These are phyloP conservation scores for Colostygia pectinataria DNA, from an alignment of 2,888 invertebrate species.

Conservation along the genomic window DNA sequence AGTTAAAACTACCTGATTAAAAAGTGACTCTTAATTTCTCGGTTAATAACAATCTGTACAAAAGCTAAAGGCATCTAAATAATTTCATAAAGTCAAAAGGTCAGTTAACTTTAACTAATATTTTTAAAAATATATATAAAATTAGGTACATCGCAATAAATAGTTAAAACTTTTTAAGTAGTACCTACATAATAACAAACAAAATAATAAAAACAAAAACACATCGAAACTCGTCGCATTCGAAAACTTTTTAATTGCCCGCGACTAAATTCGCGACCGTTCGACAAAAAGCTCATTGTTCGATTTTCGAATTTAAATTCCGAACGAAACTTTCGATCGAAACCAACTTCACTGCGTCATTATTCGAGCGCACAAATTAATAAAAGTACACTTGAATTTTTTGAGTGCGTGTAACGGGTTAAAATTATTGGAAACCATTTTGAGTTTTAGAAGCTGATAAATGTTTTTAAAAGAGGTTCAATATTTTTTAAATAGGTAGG, in stretches of 20 bases:
- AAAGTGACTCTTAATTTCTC: too few relatives aligned
- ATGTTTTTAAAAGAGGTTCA: background rate
- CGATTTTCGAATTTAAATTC: slow-evolving; percentile 62
- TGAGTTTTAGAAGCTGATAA: slow-evolving; percentile 21
- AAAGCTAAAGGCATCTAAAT: too few relatives aligned
- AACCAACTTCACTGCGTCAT: slow-evolving; percentile 57
- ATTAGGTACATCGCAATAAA: background rate
- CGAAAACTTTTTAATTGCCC: slow-evolving; percentile 77
- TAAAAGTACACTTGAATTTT: slow-evolving; percentile 51
- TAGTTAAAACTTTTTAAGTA: slow-evolving; percentile 6
- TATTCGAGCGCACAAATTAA: slow-evolving; percentile 47
- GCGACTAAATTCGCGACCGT: slow-evolving; percentile 66
- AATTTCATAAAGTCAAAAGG: too few relatives aligned
- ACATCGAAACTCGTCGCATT: slow-evolving; percentile 45
- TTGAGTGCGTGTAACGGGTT: slow-evolving; percentile 47
- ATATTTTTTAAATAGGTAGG: too few relatives aligned
- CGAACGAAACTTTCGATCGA: slow-evolving; percentile 53
- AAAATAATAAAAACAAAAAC: slow-evolving; percentile 38
- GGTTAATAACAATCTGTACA: too few relatives aligned
- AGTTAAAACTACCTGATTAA: too few relatives aligned
- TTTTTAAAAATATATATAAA: too few relatives aligned
- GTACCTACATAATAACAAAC: slow-evolving; percentile 5
- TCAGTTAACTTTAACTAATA: too few relatives aligned
- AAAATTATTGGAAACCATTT: slow-evolving; percentile 39
- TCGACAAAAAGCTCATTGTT: slow-evolving; percentile 72